Evolutionary conservation across 2,888 invertebrate species (phyloP).

Genomic region (Boloria selene): DNA sequence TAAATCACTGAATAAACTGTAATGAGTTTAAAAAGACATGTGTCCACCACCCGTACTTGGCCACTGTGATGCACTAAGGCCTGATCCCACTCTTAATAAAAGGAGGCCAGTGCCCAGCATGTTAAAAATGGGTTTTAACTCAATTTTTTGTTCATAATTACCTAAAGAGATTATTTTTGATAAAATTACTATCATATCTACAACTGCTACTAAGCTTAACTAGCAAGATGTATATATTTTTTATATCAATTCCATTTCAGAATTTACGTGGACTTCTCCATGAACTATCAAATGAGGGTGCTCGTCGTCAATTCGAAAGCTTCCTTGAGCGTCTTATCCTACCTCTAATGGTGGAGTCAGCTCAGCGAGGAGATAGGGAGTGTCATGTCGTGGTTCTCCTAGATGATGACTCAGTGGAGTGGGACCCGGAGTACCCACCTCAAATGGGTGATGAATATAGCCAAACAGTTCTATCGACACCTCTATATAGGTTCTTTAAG

Average conservation of each 20-base stretch:
- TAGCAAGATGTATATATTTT: too few relatives aligned
- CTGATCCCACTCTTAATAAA: too few relatives aligned
- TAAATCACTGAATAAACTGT: too few relatives aligned
- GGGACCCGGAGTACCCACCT: slow-evolving; percentile 97
- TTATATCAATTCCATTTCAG: slow-evolving; percentile 74
- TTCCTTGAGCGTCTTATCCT: slow-evolving; percentile 97
- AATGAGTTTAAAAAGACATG: too few relatives aligned
- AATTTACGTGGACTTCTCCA: slow-evolving; percentile 97
- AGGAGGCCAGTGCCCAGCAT: too few relatives aligned
- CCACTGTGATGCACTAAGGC: too few relatives aligned
- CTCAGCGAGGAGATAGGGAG: slow-evolving; percentile 97
- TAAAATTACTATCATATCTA: too few relatives aligned
- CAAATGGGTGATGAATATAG: slow-evolving; percentile 99
- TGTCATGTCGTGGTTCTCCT: slow-evolving; percentile 93
- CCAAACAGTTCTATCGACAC: slow-evolving; percentile 97
- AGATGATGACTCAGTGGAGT: slow-evolving; percentile 12
- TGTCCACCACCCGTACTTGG: too few relatives aligned
- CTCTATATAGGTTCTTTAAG: slow-evolving; percentile 98
- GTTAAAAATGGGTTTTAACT: too few relatives aligned
- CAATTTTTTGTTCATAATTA: too few relatives aligned
- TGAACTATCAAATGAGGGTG: slow-evolving; percentile 99
- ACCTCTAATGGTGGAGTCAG: slow-evolving; percentile 97
- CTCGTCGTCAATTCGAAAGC: slow-evolving; percentile 96
- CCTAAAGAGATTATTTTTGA: too few relatives aligned
- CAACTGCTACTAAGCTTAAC: too few relatives aligned